These are phyloP conservation scores for Rhyacophila evoluta DNA, from an alignment of 2,888 invertebrate species.

Conservation along the genomic window DNA sequence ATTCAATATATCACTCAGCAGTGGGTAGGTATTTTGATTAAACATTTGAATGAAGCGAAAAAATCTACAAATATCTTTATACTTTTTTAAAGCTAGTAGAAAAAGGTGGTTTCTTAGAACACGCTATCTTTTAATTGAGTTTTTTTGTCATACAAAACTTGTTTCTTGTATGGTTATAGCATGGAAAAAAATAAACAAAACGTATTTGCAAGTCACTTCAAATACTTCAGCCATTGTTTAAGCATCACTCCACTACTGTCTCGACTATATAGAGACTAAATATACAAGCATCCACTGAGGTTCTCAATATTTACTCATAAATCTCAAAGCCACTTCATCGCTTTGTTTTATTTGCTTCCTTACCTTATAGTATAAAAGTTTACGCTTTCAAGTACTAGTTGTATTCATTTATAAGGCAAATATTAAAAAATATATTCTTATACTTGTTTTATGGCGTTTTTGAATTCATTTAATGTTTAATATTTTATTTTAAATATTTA, in stretches of 20 bases:
- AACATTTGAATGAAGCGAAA: neutral
- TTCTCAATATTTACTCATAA: neutral
- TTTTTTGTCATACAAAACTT: neutral
- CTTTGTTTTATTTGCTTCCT: too few species aligned
- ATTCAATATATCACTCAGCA: too few species aligned
- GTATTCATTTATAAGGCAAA: too few species aligned
- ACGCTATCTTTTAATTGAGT: neutral
- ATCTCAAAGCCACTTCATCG: too few species aligned
- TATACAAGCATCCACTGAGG: neutral
- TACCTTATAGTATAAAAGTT: too few species aligned
- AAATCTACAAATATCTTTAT: neutral
- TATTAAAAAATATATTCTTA: too few species aligned
- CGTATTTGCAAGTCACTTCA: neutral
- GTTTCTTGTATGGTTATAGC: neutral
- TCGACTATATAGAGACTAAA: neutral
- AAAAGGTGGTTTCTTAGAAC: neutral
- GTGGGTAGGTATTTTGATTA: too few species aligned
- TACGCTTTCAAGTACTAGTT: too few species aligned
- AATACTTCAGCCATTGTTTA: neutral
- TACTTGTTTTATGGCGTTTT: too few species aligned
- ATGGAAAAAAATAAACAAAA: neutral
- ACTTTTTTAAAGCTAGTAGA: neutral
- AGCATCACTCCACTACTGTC: neutral
- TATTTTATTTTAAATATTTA: too few species aligned
- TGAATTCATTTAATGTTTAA: too few species aligned